Evolutionary conservation across 1,140 invertebrate genomes (phyloP).

Genomic region (Araneus ventricosus): DNA sequence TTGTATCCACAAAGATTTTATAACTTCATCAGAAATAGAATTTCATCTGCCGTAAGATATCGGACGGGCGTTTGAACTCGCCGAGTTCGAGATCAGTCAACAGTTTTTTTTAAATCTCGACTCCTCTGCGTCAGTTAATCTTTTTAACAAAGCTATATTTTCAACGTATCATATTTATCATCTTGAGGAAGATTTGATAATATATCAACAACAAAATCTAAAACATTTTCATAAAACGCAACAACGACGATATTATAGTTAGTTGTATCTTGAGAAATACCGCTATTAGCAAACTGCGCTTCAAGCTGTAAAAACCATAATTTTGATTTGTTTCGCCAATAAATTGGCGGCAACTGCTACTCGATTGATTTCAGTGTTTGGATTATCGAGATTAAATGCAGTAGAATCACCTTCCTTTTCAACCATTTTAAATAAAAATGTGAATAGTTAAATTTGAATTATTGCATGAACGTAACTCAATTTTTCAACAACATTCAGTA

Average conservation of each 20-base stretch:
- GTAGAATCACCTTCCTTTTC: neutral
- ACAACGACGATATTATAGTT: neutral
- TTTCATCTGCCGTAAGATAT: slow-evolving; percentile 7
- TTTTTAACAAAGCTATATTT: neutral
- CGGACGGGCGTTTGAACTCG: neutral
- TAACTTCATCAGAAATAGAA: neutral
- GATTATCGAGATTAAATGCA: too few species aligned
- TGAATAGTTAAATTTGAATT: too few species aligned
- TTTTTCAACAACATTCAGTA: neutral
- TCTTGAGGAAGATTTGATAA: too few species aligned
- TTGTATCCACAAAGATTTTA: slow-evolving; percentile 9
- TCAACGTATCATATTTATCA: neutral
- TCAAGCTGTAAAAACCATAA: too few species aligned
- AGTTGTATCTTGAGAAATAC: too few species aligned
- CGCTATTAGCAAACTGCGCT: too few species aligned
- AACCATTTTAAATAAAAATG: neutral
- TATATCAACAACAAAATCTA: neutral
- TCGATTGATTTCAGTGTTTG: too few species aligned
- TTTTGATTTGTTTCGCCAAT: too few species aligned
- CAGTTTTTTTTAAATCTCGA: slow-evolving; percentile 8
- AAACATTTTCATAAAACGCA: neutral
- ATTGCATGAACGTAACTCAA: too few species aligned
- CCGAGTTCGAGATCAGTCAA: neutral
- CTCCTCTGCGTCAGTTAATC: neutral
- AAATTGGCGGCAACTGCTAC: too few species aligned